Percentiles rank a stretch among this genome's conserved stretches.
These are phyloP conservation scores for Epinotia nisella DNA, from an alignment of 2,888 invertebrate species.

Conservation along the genomic window DNA sequence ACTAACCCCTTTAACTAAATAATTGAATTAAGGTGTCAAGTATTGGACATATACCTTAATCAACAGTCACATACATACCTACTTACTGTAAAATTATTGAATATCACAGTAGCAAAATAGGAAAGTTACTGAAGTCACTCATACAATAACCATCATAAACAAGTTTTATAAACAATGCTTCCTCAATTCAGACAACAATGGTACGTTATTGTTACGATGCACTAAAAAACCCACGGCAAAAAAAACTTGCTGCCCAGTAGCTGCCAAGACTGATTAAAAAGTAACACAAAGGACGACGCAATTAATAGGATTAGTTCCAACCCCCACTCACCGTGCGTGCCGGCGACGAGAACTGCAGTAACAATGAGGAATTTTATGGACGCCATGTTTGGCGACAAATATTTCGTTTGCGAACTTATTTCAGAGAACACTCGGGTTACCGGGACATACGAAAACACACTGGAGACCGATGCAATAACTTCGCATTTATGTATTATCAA, in stretches of 20 bases:
- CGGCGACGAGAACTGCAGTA: constrained; percentile 52
- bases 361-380: constrained; percentile 53
- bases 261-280: neutral
- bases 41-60: neutral
- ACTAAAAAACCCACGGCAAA: neutral
- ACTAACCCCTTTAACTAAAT: neutral
- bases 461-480: constrained; percentile 56
- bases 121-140: neutral
- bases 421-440: constrained; percentile 48
- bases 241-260: neutral
- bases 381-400: constrained; percentile 61
- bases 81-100: neutral
- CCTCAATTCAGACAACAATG: neutral
- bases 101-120: neutral
- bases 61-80: too few species aligned
- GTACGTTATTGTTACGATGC: neutral
- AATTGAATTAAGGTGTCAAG: neutral
- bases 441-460: constrained; percentile 58
- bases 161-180: neutral
- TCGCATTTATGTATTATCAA: constrained; percentile 67
- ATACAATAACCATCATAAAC: too few species aligned
- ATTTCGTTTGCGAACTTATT: constrained; percentile 44
- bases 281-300: constrained; percentile 1
- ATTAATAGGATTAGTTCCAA: constrained; percentile 11
- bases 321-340: constrained; percentile 59